phyloP scores from a whole-genome alignment of 1,140 invertebrate genomes.

The Thaumatotibia leucotreta region DNA sequence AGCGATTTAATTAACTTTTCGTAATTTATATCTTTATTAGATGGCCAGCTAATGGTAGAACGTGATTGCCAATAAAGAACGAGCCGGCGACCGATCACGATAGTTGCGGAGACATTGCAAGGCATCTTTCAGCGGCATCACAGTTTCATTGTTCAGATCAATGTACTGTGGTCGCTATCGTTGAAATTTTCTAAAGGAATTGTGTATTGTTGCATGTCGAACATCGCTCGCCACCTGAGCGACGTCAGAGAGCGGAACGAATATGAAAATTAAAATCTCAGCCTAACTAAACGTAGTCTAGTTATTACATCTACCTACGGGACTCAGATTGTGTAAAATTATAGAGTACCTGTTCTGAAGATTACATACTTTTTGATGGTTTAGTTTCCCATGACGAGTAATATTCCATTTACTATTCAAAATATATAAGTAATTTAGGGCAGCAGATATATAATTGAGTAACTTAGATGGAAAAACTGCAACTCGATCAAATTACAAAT shows the following conservation, averaged over 20 bases:
- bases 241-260: background rate
- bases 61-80: constrained; percentile 51
- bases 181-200: background rate
- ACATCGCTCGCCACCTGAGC: background rate
- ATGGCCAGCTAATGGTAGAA: constrained; percentile 44
- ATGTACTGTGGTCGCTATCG: background rate
- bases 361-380: background rate
- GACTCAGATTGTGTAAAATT: background rate
- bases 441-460: background rate
- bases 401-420: background rate
- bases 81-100: constrained; percentile 37
- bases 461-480: background rate
- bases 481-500: background rate
- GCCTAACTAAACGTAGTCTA: background rate
- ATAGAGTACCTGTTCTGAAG: background rate
- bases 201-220: background rate
- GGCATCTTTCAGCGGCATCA: background rate
- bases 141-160: background rate
- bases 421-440: background rate
- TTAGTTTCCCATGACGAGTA: background rate
- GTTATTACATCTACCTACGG: background rate
- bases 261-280: background rate
- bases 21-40: constrained; percentile 72
- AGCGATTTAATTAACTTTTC: constrained; percentile 69
- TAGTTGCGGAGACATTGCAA: constrained; percentile 24